phyloP scores from a whole-genome alignment of 1,140 invertebrate species.

The Lucilia cuprina region DNA sequence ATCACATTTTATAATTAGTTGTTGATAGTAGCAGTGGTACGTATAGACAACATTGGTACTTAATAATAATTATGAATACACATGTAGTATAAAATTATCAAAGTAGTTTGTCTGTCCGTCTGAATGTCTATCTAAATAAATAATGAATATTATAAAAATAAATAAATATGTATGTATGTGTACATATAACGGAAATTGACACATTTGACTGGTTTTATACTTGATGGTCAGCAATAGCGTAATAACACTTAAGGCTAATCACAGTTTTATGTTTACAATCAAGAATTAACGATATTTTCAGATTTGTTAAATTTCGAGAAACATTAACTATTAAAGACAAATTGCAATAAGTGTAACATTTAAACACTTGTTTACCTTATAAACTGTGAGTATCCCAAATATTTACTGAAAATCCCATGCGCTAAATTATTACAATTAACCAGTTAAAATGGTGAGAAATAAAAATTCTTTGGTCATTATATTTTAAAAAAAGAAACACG shows the following conservation, averaged over 20 bases:
- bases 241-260: neutral
- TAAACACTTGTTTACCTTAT: neutral
- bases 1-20: neutral
- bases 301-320: too few species aligned
- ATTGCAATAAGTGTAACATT: too few species aligned
- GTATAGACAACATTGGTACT: neutral
- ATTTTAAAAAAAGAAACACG: neutral
- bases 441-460: slow-evolving; percentile 10
- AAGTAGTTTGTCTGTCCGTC: neutral
- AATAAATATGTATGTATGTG: too few species aligned
- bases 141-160: slow-evolving; percentile 13
- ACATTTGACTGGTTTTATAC: slow-evolving; percentile 28
- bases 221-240: neutral
- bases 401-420: neutral
- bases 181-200: slow-evolving; percentile 26
- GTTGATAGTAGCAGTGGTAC: neutral
- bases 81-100: neutral
- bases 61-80: neutral
- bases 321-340: too few species aligned
- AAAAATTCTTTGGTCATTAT: neutral
- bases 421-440: slow-evolving; percentile 27
- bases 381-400: neutral
- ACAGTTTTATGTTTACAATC: neutral
- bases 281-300: too few species aligned
- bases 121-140: neutral